Percentiles rank a stretch among this genome's conserved stretches.
Evolutionary conservation across 2,113 vertebrate genomes (phyloP).

Genomic region (Cinclus mexicanus): DNA sequence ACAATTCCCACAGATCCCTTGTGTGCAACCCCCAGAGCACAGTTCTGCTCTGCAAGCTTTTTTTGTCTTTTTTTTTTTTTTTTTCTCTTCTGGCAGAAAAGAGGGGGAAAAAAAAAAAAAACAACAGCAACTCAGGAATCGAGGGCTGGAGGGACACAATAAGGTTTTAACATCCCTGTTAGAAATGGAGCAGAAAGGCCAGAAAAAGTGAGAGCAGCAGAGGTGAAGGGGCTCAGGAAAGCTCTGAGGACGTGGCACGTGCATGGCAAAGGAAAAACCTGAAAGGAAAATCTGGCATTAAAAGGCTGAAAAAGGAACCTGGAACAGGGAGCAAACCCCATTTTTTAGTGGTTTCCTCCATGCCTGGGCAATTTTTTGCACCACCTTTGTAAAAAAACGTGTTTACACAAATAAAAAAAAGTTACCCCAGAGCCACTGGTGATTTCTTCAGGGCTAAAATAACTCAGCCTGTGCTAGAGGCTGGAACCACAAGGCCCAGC

Average conservation of each 20-base stretch:
- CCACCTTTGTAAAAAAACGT: background rate
- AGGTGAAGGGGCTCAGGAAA: background rate
- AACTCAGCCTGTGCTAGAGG: background rate
- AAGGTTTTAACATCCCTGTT: background rate
- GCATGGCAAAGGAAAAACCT: background rate
- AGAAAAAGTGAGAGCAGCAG: background rate
- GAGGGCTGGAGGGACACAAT: background rate
- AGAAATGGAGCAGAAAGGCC: background rate
- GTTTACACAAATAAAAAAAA: background rate
- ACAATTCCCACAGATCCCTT: background rate
- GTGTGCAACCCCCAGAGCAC: background rate
- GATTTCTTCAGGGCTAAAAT: background rate
- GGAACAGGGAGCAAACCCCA: background rate
- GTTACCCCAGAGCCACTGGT: no score
- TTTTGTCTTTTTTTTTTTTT: no score
- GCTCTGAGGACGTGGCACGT: background rate
- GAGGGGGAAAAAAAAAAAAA: background rate
- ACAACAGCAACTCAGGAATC: fast-evolving
- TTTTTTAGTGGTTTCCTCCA: background rate
- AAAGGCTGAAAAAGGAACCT: background rate
- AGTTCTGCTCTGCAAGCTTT: fast-evolving
- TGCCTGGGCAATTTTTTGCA: background rate
- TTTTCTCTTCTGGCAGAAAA: background rate
- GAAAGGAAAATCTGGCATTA: background rate
- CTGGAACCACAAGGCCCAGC: background rate